These are phyloP conservation scores for Scytalopus superciliaris DNA, from an alignment of 2,113 vertebrate species.

Conservation along the genomic window DNA sequence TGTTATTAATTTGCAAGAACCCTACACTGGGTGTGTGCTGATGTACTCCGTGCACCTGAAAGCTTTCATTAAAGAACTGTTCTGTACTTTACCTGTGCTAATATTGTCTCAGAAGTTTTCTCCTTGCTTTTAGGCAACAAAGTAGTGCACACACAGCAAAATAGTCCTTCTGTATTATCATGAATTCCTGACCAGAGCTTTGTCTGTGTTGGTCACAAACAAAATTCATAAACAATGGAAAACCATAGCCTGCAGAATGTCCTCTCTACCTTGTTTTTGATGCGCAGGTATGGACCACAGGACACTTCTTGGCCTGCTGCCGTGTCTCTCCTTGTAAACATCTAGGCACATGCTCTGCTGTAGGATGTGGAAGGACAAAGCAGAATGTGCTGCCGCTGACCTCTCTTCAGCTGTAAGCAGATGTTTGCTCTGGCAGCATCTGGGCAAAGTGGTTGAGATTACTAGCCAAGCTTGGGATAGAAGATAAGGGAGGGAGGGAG, in stretches of 20 bases:
- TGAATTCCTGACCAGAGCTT: not conserved
- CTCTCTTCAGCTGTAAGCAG: not conserved
- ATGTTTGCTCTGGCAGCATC: accelerated
- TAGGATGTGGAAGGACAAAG: not conserved
- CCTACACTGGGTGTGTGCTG: too few species aligned
- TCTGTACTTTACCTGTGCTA: too few species aligned
- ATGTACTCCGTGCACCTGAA: too few species aligned
- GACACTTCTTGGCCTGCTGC: not conserved
- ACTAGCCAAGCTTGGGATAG: not conserved
- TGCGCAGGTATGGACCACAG: not conserved
- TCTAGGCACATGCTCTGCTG: too few species aligned
- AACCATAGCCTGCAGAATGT: not conserved
- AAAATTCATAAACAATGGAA: not conserved
- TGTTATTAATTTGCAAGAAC: too few species aligned
- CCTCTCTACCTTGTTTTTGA: not conserved
- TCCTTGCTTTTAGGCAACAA: too few species aligned
- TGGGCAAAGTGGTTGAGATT: not conserved
- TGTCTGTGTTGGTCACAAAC: not conserved
- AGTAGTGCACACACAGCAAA: not conserved
- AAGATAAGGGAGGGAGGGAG: not conserved
- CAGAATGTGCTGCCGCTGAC: not conserved
- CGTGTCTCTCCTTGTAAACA: not conserved
- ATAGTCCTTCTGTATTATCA: not conserved
- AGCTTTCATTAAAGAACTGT: too few species aligned
- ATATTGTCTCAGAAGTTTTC: too few species aligned